Evolutionary conservation across 2,888 invertebrate species (phyloP).

Genomic region (Frankliniella fusca): DNA sequence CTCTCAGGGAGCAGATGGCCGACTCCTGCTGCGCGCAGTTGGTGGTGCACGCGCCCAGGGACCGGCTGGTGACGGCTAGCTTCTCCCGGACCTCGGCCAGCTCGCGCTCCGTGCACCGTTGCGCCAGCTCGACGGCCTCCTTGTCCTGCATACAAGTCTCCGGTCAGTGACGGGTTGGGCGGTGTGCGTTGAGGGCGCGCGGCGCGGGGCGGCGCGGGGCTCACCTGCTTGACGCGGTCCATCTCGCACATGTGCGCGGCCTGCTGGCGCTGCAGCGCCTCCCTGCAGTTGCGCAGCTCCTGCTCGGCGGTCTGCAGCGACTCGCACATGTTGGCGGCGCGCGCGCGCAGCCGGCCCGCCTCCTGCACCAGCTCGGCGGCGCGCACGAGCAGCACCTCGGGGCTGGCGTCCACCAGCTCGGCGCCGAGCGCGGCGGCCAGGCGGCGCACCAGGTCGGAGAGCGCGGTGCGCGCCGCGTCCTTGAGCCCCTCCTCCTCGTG

Average conservation of each 20-base stretch:
- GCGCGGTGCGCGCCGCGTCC: constrained; percentile 62
- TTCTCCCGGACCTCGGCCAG: constrained; percentile 64
- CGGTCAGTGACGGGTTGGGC: not conserved
- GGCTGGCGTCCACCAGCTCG: constrained; percentile 52
- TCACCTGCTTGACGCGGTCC: constrained; percentile 62
- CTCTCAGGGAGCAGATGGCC: constrained; percentile 63
- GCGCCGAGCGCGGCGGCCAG: constrained; percentile 66
- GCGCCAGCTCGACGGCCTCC: constrained; percentile 67
- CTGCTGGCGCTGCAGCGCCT: constrained; percentile 66
- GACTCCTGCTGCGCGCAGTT: constrained; percentile 67
- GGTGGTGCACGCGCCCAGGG: constrained; percentile 61
- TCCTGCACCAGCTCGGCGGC: constrained; percentile 69
- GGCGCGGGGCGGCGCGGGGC: not conserved
- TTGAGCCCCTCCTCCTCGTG: constrained; percentile 70
- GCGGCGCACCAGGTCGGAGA: constrained; percentile 68
- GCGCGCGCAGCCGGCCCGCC: constrained; percentile 60
- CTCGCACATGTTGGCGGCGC: constrained; percentile 56
- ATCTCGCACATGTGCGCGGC: constrained; percentile 66
- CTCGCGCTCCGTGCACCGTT: constrained; percentile 69
- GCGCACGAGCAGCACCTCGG: constrained; percentile 64
- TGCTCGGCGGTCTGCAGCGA: constrained; percentile 59
- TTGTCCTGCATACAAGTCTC: constrained; percentile 53
- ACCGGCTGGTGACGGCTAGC: constrained; percentile 59
- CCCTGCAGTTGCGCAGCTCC: constrained; percentile 62
- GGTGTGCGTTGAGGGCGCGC: no score